Evolutionary conservation across 2,888 invertebrate genomes (phyloP), one percentile per base, ranked within the genome.

Genomic region (Metopia argyrocephala): DNA sequence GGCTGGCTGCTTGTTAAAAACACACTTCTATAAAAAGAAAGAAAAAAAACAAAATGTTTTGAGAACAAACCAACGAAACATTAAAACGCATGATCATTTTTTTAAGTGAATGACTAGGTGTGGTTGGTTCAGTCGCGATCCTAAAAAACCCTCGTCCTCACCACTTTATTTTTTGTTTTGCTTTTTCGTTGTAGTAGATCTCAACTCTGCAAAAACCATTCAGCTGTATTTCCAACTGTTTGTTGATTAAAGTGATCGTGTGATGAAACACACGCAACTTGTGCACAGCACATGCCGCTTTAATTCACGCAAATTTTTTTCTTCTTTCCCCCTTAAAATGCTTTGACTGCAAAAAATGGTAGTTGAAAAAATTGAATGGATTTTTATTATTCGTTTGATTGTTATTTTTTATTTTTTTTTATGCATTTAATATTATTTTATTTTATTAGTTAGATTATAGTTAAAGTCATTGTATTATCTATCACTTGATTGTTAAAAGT

Each of bases 191-290:
- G 15, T 31, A 23, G 9, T 46, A 23, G 21, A 62, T 45, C 38
- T 38, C 18, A 38, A 38, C 57, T 50, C 27, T 59, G 38, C 15
- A 38, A n/a, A n/a, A 38, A 38, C 65, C 52, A 46, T 46, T 6
- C 45, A 62, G 18, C 56, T 68, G 20, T 54, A 25, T 54, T 52
- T 45, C 54, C 48, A 73, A 66, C 61, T 31, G 64, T 45, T 59
- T 52, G 48, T 62, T 74, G 78, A 81, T 74, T 75, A 70, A 70
- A 74, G 78, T 70, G 81, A 78, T 81, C 78, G 81, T 81, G 81
- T 81, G 81, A 78, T 70, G 78, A 81, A 78, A 81, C 81, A 81
- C 81, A 81, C 81, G 81, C 81, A 81, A 81, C 81, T 81, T 81
- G 81, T 81, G 74, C 78, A 81, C 68, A 81, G 81, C 81, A 81